A percentile compares a stretch with the other conserved stretches of the same genome.
Evolutionary conservation across 1,140 invertebrate genomes (phyloP).

Genomic region (Chlorops oryzae): DNA sequence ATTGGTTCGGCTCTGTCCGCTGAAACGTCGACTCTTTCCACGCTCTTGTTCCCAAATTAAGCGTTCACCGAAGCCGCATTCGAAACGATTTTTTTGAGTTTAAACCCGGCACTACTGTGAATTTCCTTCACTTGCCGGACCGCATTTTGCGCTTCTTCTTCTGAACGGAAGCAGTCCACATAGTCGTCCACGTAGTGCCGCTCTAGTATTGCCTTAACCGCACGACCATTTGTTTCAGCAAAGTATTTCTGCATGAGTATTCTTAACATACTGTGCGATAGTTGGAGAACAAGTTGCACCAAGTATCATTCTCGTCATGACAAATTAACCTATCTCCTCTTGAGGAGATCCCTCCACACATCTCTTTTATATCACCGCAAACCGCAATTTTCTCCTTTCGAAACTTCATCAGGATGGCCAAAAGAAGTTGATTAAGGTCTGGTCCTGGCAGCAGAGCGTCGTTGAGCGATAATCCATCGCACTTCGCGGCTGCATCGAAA

Average conservation of each 20-base stretch:
- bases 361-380: slow-evolving; percentile 3
- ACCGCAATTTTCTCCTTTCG: too few species aligned
- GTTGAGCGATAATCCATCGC: too few species aligned
- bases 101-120: slow-evolving; percentile 32
- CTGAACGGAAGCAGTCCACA: too few species aligned
- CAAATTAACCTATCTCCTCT: neutral
- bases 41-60: neutral
- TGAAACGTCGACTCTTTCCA: neutral
- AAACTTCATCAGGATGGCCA: too few species aligned
- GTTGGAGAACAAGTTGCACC: neutral
- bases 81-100: slow-evolving; percentile 8
- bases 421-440: too few species aligned
- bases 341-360: neutral
- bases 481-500: slow-evolving; percentile 25
- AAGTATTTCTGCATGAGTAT: slow-evolving; percentile 24
- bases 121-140: too few species aligned
- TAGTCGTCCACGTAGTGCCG: too few species aligned
- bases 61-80: neutral
- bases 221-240: slow-evolving; percentile 11
- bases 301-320: too few species aligned
- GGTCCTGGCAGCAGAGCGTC: too few species aligned
- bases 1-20: neutral
- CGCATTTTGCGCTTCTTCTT: too few species aligned
- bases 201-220: slow-evolving; percentile 23
- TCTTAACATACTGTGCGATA: neutral